Conservation (phyloP, 2,113 vertebrate genomes). For the Grammomys surdaster region DNA sequence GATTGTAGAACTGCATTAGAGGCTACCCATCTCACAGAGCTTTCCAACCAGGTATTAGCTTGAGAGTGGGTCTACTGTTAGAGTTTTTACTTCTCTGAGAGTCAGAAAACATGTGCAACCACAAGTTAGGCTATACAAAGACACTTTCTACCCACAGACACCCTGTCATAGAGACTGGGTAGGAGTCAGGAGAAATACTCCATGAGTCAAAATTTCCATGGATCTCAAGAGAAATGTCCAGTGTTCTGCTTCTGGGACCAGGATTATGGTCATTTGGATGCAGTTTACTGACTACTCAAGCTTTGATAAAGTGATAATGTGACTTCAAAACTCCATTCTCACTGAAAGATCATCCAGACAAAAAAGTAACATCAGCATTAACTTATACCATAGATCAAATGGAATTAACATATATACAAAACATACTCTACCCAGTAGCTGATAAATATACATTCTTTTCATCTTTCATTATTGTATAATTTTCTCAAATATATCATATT, state of each 20-base stretch:
- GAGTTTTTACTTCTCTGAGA: not conserved
- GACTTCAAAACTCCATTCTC: not conserved
- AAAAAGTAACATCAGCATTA: not conserved
- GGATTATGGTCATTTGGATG: not conserved
- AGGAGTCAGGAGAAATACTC: not conserved
- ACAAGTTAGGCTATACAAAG: not conserved
- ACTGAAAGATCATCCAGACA: not conserved
- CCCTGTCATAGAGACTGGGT: not conserved
- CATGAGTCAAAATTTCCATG: not conserved
- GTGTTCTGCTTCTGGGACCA: not conserved
- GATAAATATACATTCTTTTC: not conserved
- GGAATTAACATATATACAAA: not conserved
- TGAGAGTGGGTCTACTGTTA: not conserved
- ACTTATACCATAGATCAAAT: not conserved
- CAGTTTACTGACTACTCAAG: not conserved
- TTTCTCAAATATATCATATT: not conserved
- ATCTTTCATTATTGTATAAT: not conserved
- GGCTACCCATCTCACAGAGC: not conserved
- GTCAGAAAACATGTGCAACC: not conserved
- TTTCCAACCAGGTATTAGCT: not conserved
- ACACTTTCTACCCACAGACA: not conserved
- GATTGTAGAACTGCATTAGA: not conserved
- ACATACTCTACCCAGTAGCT: not conserved
- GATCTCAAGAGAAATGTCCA: not conserved
- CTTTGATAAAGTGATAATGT: not conserved